Evolutionary conservation across 1,140 invertebrate species (phyloP).

Genomic region (Caenorhabditis brenneri): DNA sequence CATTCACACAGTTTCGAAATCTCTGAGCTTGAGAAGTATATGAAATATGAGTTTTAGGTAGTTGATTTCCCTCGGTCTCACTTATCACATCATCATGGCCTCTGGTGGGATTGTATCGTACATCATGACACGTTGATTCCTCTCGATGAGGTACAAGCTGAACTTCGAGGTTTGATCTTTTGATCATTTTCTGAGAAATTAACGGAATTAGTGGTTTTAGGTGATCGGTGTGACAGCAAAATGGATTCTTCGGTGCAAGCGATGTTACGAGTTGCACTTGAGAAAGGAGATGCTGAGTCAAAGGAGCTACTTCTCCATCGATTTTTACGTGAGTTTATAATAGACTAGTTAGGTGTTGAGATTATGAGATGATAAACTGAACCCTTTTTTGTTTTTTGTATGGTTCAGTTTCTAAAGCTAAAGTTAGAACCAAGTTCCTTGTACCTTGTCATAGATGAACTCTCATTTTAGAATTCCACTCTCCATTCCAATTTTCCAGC

Average conservation of each 20-base stretch:
- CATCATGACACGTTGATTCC: slow-evolving; percentile 35
- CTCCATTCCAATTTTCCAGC: slow-evolving; percentile 12
- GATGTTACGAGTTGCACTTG: background rate
- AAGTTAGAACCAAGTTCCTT: no score
- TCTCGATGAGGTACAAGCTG: slow-evolving; percentile 9
- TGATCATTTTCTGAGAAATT: background rate
- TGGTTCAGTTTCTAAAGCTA: no score
- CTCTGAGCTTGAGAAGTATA: no score
- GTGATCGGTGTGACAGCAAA: slow-evolving; percentile 45
- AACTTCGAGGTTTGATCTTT: background rate
- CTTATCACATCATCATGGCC: slow-evolving; percentile 43
- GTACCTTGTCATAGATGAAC: no score
- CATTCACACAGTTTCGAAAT: background rate
- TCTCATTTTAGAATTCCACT: no score
- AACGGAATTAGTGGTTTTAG: background rate
- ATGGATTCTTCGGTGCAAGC: slow-evolving; percentile 34
- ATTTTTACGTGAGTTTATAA: slow-evolving; percentile 15
- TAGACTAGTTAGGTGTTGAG: no score
- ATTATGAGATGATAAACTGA: no score
- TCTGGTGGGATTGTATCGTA: slow-evolving; percentile 48
- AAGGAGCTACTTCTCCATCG: slow-evolving; percentile 35
- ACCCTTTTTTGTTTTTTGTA: no score
- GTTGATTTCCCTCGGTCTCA: slow-evolving; percentile 40
- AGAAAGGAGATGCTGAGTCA: slow-evolving; percentile 22
- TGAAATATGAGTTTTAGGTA: background rate